Conservation (phyloP, 2,797 vertebrate species). For the Labeo calbasu region DNA sequence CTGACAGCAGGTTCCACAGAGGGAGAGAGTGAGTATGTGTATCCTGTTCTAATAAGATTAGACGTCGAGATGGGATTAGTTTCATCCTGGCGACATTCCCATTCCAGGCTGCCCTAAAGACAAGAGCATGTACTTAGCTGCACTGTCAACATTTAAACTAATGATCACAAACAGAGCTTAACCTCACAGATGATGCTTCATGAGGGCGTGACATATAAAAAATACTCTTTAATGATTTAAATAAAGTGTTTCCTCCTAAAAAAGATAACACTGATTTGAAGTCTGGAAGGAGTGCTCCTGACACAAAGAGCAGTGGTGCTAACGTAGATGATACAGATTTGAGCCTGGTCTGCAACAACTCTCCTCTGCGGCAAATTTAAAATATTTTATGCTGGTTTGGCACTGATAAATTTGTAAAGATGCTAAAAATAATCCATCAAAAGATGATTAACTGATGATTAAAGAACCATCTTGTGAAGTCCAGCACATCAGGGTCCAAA, state of each 20-base stretch:
- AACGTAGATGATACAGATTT: neutral
- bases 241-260: neutral
- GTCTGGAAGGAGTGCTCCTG: neutral
- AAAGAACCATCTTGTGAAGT: neutral
- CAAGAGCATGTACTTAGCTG: constrained; percentile 43
- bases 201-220: neutral
- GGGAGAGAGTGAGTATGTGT: constrained; percentile 29
- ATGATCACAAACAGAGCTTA: constrained; percentile 15
- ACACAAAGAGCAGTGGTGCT: neutral
- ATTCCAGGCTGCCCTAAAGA: constrained; percentile 45
- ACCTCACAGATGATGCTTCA: neutral
- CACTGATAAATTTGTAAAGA: neutral
- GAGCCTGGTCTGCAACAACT: neutral
- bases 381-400: neutral
- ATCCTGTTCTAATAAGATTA: constrained; percentile 50
- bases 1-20: constrained; percentile 8
- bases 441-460: neutral
- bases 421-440: neutral
- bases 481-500: neutral
- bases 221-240: neutral
- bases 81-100: constrained; percentile 46
- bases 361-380: neutral
- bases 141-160: constrained; percentile 42
- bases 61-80: constrained; percentile 46
- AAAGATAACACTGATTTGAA: neutral